These are phyloP conservation scores for Myotis daubentonii DNA, from an alignment of 2,797 vertebrate species.

Conservation along the genomic window DNA sequence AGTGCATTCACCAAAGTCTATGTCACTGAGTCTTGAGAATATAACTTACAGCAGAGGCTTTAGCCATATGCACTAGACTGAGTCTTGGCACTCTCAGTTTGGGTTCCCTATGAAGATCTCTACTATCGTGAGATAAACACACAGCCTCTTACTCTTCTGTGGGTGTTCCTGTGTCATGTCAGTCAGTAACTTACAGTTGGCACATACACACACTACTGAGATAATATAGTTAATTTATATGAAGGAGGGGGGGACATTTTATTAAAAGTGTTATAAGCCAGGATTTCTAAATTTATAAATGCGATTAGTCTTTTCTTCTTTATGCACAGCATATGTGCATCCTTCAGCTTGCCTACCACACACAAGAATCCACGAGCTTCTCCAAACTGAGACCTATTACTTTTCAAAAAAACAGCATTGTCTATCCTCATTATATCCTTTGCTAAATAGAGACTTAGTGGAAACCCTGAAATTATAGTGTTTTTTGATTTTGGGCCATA, in stretches of 20 bases:
- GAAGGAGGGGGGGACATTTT: not conserved
- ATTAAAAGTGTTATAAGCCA: not conserved
- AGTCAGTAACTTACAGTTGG: not conserved
- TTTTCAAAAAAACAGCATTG: constrained; percentile 16
- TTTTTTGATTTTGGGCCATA: constrained; percentile 12
- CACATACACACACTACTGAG: not conserved
- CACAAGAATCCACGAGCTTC: not conserved
- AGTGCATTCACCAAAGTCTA: not conserved
- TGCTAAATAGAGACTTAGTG: constrained; percentile 18
- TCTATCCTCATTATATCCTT: not conserved
- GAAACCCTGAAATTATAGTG: not conserved
- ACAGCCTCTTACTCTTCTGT: not conserved
- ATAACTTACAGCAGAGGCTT: not conserved
- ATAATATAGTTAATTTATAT: not conserved
- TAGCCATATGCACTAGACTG: not conserved
- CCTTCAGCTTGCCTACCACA: not conserved
- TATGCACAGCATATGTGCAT: not conserved
- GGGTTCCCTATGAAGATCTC: not conserved
- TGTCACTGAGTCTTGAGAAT: not conserved
- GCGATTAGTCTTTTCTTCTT: not conserved
- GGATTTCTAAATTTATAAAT: constrained; percentile 17
- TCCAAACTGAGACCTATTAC: constrained; percentile 2
- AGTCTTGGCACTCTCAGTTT: not conserved
- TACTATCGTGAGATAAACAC: not conserved
- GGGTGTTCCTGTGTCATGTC: not conserved